Percentiles rank a stretch among this genome's conserved stretches.
These are phyloP conservation scores for Macrosiphum euphorbiae DNA, from an alignment of 2,888 invertebrate genomes.

Conservation along the genomic window DNA sequence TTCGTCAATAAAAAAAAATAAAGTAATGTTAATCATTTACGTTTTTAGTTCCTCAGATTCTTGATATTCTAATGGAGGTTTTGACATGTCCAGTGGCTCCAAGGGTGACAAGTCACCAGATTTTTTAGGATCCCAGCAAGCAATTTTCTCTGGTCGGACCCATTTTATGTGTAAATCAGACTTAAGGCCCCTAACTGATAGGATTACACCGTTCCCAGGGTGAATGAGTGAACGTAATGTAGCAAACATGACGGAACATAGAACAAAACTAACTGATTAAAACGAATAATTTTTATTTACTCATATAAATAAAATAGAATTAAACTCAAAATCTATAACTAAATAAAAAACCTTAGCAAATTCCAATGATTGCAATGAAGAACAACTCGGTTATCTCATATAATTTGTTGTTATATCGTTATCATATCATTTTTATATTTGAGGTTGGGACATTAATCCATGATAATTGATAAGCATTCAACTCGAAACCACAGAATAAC, in stretches of 20 bases:
- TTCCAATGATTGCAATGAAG: background rate
- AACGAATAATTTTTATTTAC: background rate
- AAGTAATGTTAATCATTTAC: slow-evolving; percentile 72
- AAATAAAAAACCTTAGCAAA: background rate
- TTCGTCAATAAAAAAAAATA: background rate
- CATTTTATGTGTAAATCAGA: slow-evolving; percentile 83
- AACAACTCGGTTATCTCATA: no score
- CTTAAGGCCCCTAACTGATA: slow-evolving; percentile 73
- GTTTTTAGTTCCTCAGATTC: slow-evolving; percentile 79
- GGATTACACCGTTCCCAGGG: background rate
- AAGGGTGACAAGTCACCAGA: slow-evolving; percentile 80
- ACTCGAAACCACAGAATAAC: no score
- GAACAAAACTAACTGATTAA: background rate
- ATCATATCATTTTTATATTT: no score
- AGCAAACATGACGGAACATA: background rate
- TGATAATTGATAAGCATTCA: no score
- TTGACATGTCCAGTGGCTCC: slow-evolving; percentile 73
- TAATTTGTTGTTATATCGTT: no score
- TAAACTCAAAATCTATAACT: background rate
- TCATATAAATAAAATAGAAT: background rate
- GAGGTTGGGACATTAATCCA: no score
- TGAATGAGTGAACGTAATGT: slow-evolving; percentile 40
- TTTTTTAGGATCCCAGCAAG: slow-evolving; percentile 77
- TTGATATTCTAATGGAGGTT: slow-evolving; percentile 73
- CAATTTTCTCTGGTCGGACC: slow-evolving; percentile 80